phyloP scores from a whole-genome alignment of 2,797 vertebrate species.

The Anabas testudineus region DNA sequence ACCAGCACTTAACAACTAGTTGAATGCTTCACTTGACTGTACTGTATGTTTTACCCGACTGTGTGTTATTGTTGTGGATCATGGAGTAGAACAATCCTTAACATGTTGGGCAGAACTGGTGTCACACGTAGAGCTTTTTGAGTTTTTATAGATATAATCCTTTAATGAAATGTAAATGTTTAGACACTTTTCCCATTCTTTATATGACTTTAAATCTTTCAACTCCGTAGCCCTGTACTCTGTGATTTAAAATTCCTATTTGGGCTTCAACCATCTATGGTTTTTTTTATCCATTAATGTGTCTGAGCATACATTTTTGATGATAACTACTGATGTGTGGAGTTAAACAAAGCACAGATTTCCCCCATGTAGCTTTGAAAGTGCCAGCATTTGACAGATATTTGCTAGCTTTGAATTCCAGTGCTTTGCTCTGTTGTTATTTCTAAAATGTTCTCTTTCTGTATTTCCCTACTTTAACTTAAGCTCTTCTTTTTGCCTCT shows the following conservation, averaged over 20 bases:
- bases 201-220: background rate
- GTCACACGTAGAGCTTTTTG: no score
- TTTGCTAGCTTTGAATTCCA: constrained; percentile 9
- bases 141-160: no score
- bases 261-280: background rate
- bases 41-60: constrained; percentile 6
- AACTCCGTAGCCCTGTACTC: background rate
- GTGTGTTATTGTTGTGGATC: background rate
- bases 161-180: no score
- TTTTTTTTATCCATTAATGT: background rate
- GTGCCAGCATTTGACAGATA: constrained; percentile 37
- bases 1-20: constrained; percentile 24
- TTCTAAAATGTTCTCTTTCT: background rate
- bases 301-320: background rate
- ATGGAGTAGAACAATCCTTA: no score
- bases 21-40: background rate
- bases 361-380: background rate
- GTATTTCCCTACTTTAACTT: constrained; percentile 12
- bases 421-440: constrained; percentile 25
- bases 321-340: background rate
- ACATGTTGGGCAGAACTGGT: background rate
- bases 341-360: background rate
- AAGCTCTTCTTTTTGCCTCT: background rate
- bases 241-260: background rate
- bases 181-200: background rate